Evolutionary conservation across 1,140 invertebrate genomes (phyloP), one percentile per base, ranked within the genome.

Genomic region (Spodoptera frugiperda): DNA sequence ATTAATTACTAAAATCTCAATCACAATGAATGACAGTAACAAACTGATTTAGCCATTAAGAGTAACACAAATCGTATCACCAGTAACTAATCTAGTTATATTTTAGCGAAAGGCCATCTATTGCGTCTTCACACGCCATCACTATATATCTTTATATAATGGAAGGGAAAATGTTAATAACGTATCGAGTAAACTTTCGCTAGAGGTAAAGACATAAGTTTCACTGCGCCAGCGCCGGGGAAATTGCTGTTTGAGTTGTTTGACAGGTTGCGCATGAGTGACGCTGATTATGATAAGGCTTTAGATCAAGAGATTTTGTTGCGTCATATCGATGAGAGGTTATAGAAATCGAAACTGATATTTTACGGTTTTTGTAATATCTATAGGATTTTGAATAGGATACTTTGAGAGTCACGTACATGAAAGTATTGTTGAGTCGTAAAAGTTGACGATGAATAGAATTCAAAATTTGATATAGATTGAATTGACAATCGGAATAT

Each of bases 141-240:
- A 57, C 17, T 46, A 54, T 57, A 44, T 44, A n/a, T 44, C 30
- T 55, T 53, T 71, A 72, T 72, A 49, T 55, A 73, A 73, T 30
- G 10, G 55, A 73, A 73, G 63, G 71, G 71, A 61, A 73, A 73
- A 61, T 73, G 70, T 73, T 59, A 57, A 73, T 73, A 59, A 61
- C 44, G 46, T 59, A 57, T 57, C 70, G 14, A 57, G 17, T 72
- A 21, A 49, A 73, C 71, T 73, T 73, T 73, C 71, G 54, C 71
- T 73, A 15, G 12, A n/a, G 3, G 15, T 51, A 49, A 61, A 61
- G 53, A 61, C 71, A 73, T 73, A 73, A 49, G 71, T 73, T 73
- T 73, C 55, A 61, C 71, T 73, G 46, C 19, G 71, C 21, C 33
- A 55, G 46, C 19, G 71, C 21, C 33, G 71, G 71, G 55, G 71